Conservation (phyloP, 2,797 vertebrate genomes). For the Distichodus sexfasciatus region DNA sequence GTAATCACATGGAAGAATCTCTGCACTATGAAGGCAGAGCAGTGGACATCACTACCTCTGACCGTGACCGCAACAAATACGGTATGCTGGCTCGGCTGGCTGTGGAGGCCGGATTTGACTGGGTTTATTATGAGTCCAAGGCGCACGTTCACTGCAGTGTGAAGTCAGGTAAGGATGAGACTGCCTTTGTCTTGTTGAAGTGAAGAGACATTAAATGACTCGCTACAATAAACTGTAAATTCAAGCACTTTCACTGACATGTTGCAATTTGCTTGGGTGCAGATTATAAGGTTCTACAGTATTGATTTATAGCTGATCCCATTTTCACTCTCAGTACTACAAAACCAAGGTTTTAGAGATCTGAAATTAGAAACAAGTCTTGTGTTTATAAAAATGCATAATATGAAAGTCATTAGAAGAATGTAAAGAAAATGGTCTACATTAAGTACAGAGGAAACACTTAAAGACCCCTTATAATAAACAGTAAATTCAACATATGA, state of each 20-base stretch:
- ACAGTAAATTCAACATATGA: too few relatives aligned
- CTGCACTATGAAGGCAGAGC: constrained; percentile 96
- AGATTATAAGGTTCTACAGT: not conserved
- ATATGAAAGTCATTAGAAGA: too few relatives aligned
- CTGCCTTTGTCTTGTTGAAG: too few relatives aligned
- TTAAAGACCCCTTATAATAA: too few relatives aligned
- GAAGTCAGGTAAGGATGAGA: constrained; percentile 92
- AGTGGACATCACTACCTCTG: constrained; percentile 96
- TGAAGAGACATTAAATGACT: not conserved
- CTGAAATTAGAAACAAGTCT: not conserved
- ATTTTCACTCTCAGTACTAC: not conserved
- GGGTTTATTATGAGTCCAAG: constrained; percentile 98
- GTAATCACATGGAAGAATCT: constrained; percentile 94
- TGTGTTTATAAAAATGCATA: not conserved
- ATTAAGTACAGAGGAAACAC: too few relatives aligned
- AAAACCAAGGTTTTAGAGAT: not conserved
- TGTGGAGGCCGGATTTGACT: constrained; percentile 96
- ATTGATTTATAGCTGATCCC: not conserved
- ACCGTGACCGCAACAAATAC: constrained; percentile 91
- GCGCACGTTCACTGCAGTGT: constrained; percentile 97
- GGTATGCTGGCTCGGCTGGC: constrained; percentile 95
- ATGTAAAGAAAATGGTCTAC: too few relatives aligned
- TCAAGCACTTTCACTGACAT: not conserved
- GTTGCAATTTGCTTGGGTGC: not conserved
- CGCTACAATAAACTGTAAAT: not conserved